Percentiles rank a stretch among this genome's conserved stretches.
phyloP scores from a whole-genome alignment of 64 coral and sea anemone species.

The Actinia tenebrosa region DNA sequence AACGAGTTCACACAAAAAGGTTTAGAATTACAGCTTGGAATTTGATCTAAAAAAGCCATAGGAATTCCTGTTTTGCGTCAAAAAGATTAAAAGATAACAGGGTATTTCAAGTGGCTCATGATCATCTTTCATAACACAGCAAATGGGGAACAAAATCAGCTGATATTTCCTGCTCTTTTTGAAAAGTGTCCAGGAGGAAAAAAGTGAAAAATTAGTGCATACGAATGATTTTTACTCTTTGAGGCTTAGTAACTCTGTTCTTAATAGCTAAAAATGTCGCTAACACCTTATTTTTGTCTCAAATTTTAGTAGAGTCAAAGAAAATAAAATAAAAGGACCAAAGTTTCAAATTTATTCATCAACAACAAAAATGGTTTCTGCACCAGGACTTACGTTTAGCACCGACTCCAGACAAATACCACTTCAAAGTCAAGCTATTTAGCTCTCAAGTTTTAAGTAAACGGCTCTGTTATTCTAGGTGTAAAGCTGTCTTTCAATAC shows the following conservation, averaged over 20 bases:
- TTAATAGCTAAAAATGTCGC: no score
- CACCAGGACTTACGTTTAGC: neutral
- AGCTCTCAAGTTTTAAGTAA: neutral
- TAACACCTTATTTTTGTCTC: neutral
- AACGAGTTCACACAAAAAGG: neutral
- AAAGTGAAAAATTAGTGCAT: neutral
- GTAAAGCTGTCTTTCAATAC: constrained; percentile 9
- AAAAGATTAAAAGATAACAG: constrained; percentile 1
- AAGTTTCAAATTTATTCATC: neutral
- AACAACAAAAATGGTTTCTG: neutral
- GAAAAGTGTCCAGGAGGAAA: neutral
- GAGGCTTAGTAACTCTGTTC: no score
- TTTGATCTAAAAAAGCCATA: neutral
- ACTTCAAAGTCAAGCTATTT: neutral
- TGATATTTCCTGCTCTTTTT: neutral
- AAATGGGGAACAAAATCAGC: neutral
- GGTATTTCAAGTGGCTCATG: neutral
- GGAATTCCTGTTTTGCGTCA: constrained; percentile 4
- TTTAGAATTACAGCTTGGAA: neutral
- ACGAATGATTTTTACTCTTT: neutral
- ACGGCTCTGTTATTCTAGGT: neutral
- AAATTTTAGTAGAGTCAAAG: neutral
- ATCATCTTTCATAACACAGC: neutral
- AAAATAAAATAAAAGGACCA: neutral
- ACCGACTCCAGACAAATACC: neutral